These are phyloP conservation scores for Cyprinus carpio DNA, from an alignment of 2,113 vertebrate genomes.

Conservation along the genomic window DNA sequence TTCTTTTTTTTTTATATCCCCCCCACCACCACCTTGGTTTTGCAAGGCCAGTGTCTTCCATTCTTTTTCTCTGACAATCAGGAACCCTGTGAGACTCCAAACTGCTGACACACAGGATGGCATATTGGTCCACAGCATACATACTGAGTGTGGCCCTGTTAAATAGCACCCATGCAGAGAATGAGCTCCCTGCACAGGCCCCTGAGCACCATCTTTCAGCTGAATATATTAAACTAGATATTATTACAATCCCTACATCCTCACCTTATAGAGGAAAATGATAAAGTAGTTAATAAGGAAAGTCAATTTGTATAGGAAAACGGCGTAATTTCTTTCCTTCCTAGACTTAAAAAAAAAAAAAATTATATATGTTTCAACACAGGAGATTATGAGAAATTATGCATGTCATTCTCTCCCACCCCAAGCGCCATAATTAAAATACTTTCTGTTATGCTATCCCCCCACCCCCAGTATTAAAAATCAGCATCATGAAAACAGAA, in stretches of 20 bases:
- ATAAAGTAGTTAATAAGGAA: constrained; percentile 35
- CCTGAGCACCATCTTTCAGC: constrained; percentile 33
- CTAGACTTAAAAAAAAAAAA: neutral
- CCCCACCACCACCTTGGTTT: neutral
- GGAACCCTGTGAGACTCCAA: constrained; percentile 43
- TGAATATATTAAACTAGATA: constrained; percentile 37
- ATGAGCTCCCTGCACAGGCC: constrained; percentile 45
- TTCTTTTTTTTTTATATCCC: neutral
- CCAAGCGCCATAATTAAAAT: constrained; percentile 43
- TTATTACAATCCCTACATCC: constrained; percentile 29
- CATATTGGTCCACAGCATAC: constrained; percentile 46
- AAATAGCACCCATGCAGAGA: constrained; percentile 33
- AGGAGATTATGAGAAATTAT: constrained; percentile 46
- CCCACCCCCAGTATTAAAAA: constrained; percentile 24
- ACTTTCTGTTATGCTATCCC: constrained; percentile 12
- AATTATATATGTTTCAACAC: neutral
- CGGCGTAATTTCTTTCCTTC: neutral
- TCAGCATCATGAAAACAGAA: constrained; percentile 5
- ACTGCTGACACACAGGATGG: constrained; percentile 41
- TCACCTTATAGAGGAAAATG: constrained; percentile 24
- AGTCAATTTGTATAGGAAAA: constrained; percentile 36
- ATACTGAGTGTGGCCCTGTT: constrained; percentile 33
- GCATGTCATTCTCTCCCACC: constrained; percentile 33
- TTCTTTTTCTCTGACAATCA: constrained; percentile 40
- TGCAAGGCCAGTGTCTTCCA: constrained; percentile 1